Percentiles rank a stretch among this genome's conserved stretches.
phyloP scores from a whole-genome alignment of 23 tunicate genomes.

The Styela clava region DNA sequence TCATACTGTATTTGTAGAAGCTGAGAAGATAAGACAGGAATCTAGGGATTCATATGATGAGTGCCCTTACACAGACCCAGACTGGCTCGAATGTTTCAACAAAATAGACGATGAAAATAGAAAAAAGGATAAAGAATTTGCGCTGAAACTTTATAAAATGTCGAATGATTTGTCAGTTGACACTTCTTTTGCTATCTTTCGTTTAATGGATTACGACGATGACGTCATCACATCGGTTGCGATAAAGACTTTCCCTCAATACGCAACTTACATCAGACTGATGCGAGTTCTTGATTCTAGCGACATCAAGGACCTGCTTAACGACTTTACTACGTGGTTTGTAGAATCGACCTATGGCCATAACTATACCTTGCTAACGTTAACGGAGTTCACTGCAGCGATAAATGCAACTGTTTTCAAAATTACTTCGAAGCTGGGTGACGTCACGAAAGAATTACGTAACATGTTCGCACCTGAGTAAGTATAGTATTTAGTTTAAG shows the following conservation, averaged over 20 bases:
- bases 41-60: background rate
- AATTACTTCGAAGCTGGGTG: conserved; percentile 7
- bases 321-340: background rate
- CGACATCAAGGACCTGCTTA: background rate
- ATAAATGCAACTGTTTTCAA: background rate
- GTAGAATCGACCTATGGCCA: background rate
- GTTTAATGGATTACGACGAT: background rate
- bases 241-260: background rate
- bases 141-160: background rate
- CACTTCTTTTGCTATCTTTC: background rate
- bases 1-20: background rate
- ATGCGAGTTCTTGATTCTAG: conserved; percentile 13
- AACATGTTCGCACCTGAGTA: background rate
- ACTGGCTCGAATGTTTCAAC: background rate
- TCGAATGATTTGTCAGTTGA: background rate
- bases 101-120: background rate
- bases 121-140: background rate
- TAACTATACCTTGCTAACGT: background rate
- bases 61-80: background rate
- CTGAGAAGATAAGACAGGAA: background rate
- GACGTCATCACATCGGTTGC: background rate
- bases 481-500: too few relatives aligned
- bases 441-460: background rate
- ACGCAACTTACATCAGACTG: background rate
- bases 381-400: background rate